Evolutionary conservation across 1,140 invertebrate species (phyloP).

Genomic region (Sarcophaga bullata): DNA sequence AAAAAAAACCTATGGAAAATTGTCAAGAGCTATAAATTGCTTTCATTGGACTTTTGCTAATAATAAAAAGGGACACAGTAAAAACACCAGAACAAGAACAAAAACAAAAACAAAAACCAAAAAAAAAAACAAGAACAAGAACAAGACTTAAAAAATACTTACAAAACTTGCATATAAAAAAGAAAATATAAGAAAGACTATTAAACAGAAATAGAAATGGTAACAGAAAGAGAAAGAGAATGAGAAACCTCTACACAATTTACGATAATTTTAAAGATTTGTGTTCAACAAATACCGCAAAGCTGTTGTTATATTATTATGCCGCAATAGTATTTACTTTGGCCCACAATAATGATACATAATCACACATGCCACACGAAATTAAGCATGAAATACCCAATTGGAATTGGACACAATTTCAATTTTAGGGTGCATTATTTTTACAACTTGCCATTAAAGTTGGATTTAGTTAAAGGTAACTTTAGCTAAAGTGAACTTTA

Average conservation of each 20-base stretch:
- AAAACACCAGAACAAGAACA: background rate
- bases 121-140: background rate
- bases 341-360: slow-evolving; percentile 39
- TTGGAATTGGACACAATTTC: background rate
- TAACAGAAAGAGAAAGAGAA: background rate
- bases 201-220: too few relatives aligned
- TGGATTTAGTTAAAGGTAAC: too few relatives aligned
- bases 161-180: background rate
- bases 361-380: slow-evolving; percentile 31
- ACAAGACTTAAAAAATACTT: background rate
- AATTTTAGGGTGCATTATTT: too few relatives aligned
- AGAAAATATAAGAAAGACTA: too few relatives aligned
- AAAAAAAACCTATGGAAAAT: slow-evolving; percentile 23
- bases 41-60: slow-evolving; percentile 28
- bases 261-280: slow-evolving; percentile 40
- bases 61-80: background rate
- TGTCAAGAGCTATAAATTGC: slow-evolving; percentile 37
- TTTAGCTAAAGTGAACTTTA: too few relatives aligned
- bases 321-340: slow-evolving; percentile 37
- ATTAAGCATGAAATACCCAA: background rate
- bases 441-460: too few relatives aligned
- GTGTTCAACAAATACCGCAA: slow-evolving; percentile 39
- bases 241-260: slow-evolving; percentile 33
- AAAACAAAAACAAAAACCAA: background rate
- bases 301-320: slow-evolving; percentile 40